Evolutionary conservation across 1,140 invertebrate species (phyloP), one percentile per base, ranked within the genome.

Genomic region (Holcopasites calliopsidis): DNA sequence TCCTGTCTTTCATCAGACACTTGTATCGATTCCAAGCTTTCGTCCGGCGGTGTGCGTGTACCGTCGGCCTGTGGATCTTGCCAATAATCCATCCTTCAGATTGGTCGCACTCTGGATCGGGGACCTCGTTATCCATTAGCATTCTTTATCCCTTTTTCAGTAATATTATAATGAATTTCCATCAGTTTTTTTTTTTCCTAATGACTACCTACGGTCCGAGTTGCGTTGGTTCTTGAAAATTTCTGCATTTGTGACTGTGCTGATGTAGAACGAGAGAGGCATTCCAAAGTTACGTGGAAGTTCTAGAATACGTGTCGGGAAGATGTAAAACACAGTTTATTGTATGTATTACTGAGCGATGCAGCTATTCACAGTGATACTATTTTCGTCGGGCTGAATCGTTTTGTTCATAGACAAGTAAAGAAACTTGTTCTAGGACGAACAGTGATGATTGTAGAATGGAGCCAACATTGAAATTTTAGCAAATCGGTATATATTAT

Each of bases 11-110:
- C n/a, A n/a, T n/a, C n/a, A n/a, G n/a, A n/a, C n/a, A n/a, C n/a
- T n/a, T n/a, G n/a, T n/a, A n/a, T n/a, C n/a, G n/a, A n/a, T n/a
- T n/a, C n/a, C n/a, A n/a, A n/a, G n/a, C n/a, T n/a, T n/a, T n/a
- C n/a, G n/a, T n/a, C n/a, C n/a, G n/a, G n/a, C n/a, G n/a, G n/a
- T n/a, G n/a, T n/a, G n/a, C 73, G 44, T 47, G 52, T 26, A 35
- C 57, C 79, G 80, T 72, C 79, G 79, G 38, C 42, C 58, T 21
- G 54, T 33, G 52, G 6, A 10, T 49, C n/a, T 31, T n/a, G 13
- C 21, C 6, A 38, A 35, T 50, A 40, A 33, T 28, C 10, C 66
- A 26, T n/a, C 33, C 18, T 49, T 13, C n/a, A 6, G 13, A 35
- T 44, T 31, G 57, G 35, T 40, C n/a, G 23, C 38, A 6, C 16